Evolutionary conservation across 2,797 vertebrate genomes (phyloP).

Genomic region (Acanthopagrus latus): DNA sequence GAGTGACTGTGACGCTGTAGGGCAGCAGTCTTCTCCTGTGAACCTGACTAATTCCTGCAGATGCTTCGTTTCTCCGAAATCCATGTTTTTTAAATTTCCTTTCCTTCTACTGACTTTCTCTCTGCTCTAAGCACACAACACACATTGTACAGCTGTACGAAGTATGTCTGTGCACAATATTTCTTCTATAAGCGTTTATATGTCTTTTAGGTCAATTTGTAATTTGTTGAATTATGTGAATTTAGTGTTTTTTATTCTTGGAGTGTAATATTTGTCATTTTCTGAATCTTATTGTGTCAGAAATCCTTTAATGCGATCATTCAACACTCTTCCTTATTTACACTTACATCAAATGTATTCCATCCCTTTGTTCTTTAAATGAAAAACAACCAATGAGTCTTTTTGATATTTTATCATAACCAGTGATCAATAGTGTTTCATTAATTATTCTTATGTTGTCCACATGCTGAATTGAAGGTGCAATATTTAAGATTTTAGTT

Average conservation of each 20-base stretch:
- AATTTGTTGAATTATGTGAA: not conserved
- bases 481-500: too few species aligned
- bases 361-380: too few species aligned
- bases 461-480: not conserved
- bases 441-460: too few species aligned
- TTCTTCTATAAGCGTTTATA: too few species aligned
- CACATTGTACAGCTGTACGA: not conserved
- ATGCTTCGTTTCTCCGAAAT: not conserved
- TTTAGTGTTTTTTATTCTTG: not conserved
- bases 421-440: too few species aligned
- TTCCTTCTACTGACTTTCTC: not conserved
- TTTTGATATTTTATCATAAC: too few species aligned
- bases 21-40: conserved; percentile 25
- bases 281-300: not conserved
- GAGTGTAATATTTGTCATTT: not conserved
- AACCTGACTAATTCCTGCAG: conserved; percentile 48
- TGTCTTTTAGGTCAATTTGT: too few species aligned
- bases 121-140: not conserved
- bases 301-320: not conserved
- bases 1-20: conserved; percentile 36
- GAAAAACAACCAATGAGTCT: too few species aligned
- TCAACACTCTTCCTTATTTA: not conserved
- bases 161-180: not conserved
- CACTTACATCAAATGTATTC: not conserved
- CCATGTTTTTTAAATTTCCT: not conserved